Conservation (phyloP, 2,888 invertebrate species). For the Scaptodrosophila latifasciaeformis region DNA sequence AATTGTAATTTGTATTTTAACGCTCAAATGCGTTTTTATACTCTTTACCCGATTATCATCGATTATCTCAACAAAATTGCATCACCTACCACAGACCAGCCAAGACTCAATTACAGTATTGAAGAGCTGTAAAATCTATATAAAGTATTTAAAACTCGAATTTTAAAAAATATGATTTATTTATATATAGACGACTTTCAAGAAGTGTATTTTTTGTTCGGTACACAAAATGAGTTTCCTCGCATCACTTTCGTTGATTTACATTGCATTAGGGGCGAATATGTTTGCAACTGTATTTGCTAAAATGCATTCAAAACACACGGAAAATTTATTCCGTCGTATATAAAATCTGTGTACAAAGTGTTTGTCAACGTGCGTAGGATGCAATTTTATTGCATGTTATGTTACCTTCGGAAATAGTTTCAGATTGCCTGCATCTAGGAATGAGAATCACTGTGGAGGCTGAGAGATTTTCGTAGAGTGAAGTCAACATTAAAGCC, state of each 20-base stretch:
- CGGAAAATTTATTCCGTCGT: constrained; percentile 2
- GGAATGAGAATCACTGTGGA: neutral
- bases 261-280: no score
- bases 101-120: no score
- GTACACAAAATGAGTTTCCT: neutral
- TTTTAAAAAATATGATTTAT: no score
- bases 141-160: no score
- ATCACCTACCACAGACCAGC: no score
- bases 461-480: no score
- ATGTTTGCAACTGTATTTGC: neutral
- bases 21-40: constrained; percentile 61
- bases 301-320: constrained; percentile 10
- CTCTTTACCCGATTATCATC: no score
- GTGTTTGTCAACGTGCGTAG: constrained; percentile 14
- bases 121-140: no score
- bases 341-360: neutral
- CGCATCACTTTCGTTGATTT: neutral
- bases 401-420: neutral
- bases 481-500: neutral
- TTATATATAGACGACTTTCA: no score
- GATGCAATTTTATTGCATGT: constrained; percentile 1
- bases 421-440: no score
- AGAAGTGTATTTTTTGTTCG: no score
- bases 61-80: no score
- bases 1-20: constrained; percentile 65